Base-by-base conservation (phyloP, 2,888 invertebrate species). In the Danaus chrysippus region DNA sequence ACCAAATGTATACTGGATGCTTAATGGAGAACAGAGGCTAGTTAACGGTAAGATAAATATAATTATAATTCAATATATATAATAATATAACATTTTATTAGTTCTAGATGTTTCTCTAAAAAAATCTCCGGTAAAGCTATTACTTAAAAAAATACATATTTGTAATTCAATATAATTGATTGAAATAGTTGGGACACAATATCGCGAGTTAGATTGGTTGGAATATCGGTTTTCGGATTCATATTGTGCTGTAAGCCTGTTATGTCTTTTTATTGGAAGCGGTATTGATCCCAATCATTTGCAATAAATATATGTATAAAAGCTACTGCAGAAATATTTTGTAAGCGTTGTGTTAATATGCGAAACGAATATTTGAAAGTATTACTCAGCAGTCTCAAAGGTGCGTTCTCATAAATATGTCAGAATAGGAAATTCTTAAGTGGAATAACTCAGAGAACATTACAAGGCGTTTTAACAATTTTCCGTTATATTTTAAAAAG, bases 1-100 rank as follows among this genome's bases (percentile, higher is more conserved):
- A 70, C 95, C 95, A 5, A 93, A 94, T 73, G 94, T 94, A 74
- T 94, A 94, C 77, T 95, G 95, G 96, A 94, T 94, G 17, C 89
- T 93, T 60, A 93, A 93, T 60, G 92, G 92, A 54, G 93, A 94
- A 58, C 93, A 93, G 71, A 93, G 93, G 59, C 88, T 93, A 46
- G 82, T 92, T 8, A 93, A 93, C 76, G 92, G 94, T 94, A 83
- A 86, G 89, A 77, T n/a, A 23, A 13, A 53, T 10, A 23, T 42
- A 6, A 6, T 34, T 34, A 34, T 3, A 34, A 34, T 6, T 34
- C 23, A 34, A 34, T 34, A 34, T 34, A 8, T 34, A 5, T 46
- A 46, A 13, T 9, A 46, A 8, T 34, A 5, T 46, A 46, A 13
- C 13, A 46, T 43, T n/a, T 43, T 43, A n/a, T 43, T 43, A 43